Evolutionary conservation across 2,113 vertebrate genomes (phyloP).

Genomic region (Meriones unguiculatus): DNA sequence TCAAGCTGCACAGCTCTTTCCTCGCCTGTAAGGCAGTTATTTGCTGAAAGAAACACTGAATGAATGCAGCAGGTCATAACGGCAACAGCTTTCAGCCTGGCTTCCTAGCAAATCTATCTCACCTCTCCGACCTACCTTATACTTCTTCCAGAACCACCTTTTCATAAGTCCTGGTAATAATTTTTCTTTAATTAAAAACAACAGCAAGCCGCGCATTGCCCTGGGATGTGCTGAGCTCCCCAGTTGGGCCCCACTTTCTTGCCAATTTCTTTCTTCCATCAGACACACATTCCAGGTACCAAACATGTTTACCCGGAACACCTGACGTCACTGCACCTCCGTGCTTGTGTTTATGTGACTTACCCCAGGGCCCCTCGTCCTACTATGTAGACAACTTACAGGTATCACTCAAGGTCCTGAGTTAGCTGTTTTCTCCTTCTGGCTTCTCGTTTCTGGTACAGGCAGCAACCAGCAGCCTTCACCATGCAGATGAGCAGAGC

Average conservation of each 20-base stretch:
- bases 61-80: neutral
- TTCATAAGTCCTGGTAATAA: neutral
- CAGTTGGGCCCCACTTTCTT: neutral
- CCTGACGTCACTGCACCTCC: neutral
- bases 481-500: neutral
- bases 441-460: neutral
- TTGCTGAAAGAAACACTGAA: slow-evolving; percentile 25
- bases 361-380: neutral
- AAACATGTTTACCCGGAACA: neutral
- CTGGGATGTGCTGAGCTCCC: neutral
- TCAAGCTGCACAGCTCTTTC: neutral
- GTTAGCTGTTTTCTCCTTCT: neutral
- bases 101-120: neutral
- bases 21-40: neutral
- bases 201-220: neutral
- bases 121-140: neutral
- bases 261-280: neutral
- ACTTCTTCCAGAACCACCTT: slow-evolving; percentile 26
- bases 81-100: slow-evolving; percentile 4
- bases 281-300: neutral
- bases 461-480: neutral
- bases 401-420: neutral
- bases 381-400: neutral
- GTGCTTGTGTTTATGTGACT: neutral
- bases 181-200: slow-evolving; percentile 11